Base-by-base conservation (phyloP, 2,113 vertebrate genomes). In the Pitta sordida region DNA sequence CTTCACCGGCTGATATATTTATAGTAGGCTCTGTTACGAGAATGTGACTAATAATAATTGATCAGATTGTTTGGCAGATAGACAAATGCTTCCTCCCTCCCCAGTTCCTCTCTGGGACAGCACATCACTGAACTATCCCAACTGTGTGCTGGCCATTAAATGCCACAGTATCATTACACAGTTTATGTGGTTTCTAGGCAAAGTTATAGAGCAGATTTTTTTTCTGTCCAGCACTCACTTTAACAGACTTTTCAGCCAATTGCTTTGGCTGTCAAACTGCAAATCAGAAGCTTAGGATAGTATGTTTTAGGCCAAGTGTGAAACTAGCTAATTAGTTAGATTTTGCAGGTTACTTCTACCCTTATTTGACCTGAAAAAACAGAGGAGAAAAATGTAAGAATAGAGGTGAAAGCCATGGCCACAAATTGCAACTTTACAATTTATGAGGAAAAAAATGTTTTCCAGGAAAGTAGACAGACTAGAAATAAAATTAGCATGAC, bases 1-100 rank as follows among this genome's bases (percentile, higher is more conserved):
- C 41, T 60, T 68, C 74, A 29, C 39, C 41, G 73, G 70, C 81
- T 32, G 58, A 41, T 68, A 14, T 85, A 93, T 91, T 96, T 94
- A 89, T 89, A 92, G 86, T 20, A 60, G 52, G 30, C 44, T 65
- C 74, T 43, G 48, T 74, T 86, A 90, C 0, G 7, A 74, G 63
- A 87, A 91, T 77, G 43, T 73, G 51, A 68, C 91, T 89, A 71
- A 90, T 78, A 95, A 82, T 34, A 92, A 92, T 64, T 56, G 83
- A 83, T 84, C 81, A 59, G 43, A 34, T 90, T 85, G 85, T 48
- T 70, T 94, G 75, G 75, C 84, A 70, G n/a, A 58, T n/a, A 58
- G 81, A 86, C 60, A 78, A 70, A 58, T 82, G 80, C 78, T 94
- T 90, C 59, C 67, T 83, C 44, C 43, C 44, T 83, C 48, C 59